Evolutionary conservation across 2,888 invertebrate species (phyloP).

Genomic region (Drosophila acutilabella): DNA sequence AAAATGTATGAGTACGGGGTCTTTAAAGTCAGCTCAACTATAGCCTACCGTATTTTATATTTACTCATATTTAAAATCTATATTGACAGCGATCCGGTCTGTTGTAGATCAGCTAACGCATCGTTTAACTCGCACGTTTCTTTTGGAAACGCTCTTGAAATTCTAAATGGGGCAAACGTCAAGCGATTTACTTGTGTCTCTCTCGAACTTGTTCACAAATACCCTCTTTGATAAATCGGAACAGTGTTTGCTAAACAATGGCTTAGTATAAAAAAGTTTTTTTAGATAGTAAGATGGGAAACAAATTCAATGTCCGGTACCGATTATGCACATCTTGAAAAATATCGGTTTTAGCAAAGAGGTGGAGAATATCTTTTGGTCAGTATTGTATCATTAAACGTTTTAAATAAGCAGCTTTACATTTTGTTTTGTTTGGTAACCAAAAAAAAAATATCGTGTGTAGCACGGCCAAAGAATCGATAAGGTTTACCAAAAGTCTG

Average conservation of each 20-base stretch:
- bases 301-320: neutral
- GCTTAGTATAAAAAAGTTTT: too few relatives aligned
- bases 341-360: too few relatives aligned
- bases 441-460: constrained; percentile 5
- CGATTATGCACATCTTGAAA: too few relatives aligned
- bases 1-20: too few relatives aligned
- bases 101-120: constrained; percentile 67
- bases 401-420: neutral
- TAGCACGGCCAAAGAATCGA: constrained; percentile 7
- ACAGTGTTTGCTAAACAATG: neutral
- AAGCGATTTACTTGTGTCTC: neutral
- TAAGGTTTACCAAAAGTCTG: constrained; percentile 31
- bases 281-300: neutral
- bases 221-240: constrained; percentile 4
- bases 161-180: constrained; percentile 50
- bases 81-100: constrained; percentile 41
- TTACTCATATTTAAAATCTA: constrained; percentile 29
- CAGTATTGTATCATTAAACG: neutral
- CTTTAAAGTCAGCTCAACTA: too few relatives aligned
- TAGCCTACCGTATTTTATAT: neutral
- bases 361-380: constrained; percentile 1
- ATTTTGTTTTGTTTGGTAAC: constrained; percentile 22
- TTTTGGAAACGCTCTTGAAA: constrained; percentile 65
- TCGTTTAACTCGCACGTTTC: constrained; percentile 66
- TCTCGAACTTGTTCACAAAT: neutral